Evolutionary conservation across 2,797 vertebrate species (phyloP).

Genomic region (Denticeps clupeoides): DNA sequence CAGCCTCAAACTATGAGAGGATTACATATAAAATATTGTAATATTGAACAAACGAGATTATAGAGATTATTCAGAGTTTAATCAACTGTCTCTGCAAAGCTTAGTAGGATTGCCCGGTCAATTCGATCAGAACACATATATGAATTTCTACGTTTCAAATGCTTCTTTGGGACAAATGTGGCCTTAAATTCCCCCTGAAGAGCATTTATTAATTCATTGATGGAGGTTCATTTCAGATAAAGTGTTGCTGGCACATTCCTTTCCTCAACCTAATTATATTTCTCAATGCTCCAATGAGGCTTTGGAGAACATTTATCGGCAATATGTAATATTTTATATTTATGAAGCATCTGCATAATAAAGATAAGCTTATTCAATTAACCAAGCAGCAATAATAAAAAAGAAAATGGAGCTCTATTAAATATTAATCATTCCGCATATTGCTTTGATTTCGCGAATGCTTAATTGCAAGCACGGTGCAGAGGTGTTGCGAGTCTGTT

Average conservation of each 20-base stretch:
- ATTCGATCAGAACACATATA: conserved; percentile 25
- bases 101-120: conserved; percentile 16
- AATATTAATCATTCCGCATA: conserved; percentile 79
- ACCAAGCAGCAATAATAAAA: conserved; percentile 61
- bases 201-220: conserved; percentile 46
- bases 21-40: conserved; percentile 49
- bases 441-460: conserved; percentile 66
- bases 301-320: conserved; percentile 73
- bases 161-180: too few relatives aligned
- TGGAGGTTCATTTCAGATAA: conserved; percentile 46
- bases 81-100: conserved; percentile 43
- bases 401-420: conserved; percentile 58
- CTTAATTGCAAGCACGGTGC: conserved; percentile 54
- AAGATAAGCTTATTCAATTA: conserved; percentile 90
- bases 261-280: conserved; percentile 69
- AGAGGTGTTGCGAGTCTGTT: conserved; percentile 26
- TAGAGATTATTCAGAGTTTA: conserved; percentile 52
- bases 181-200: conserved; percentile 17
- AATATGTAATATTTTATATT: conserved; percentile 83
- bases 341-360: conserved; percentile 81
- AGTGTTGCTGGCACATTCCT: conserved; percentile 40
- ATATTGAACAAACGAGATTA: conserved; percentile 42
- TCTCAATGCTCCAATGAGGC: conserved; percentile 76
- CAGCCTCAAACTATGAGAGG: conserved; percentile 47
- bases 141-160: conserved; percentile 16